phyloP scores from a whole-genome alignment of 2,797 vertebrate genomes.

The Hypotaenidia okinawae region DNA sequence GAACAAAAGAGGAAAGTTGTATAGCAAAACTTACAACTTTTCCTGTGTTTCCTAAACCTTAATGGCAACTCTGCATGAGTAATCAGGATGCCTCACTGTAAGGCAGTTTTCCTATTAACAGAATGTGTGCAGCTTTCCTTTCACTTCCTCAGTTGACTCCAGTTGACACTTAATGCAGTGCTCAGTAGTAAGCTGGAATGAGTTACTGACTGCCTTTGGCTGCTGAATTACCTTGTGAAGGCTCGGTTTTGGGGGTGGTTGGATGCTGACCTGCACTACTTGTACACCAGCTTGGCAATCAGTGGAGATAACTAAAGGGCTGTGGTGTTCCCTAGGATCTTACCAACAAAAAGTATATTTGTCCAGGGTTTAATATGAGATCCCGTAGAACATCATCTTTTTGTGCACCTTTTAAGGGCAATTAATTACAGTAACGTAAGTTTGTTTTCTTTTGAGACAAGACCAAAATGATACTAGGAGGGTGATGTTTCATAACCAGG shows the following conservation, averaged over 20 bases:
- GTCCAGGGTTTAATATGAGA: background rate
- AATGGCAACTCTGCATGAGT: background rate
- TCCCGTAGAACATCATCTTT: background rate
- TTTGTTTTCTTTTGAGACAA: background rate
- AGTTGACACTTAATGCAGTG: background rate
- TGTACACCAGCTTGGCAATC: background rate
- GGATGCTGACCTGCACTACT: background rate
- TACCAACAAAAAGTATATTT: background rate
- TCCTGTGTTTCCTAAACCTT: background rate
- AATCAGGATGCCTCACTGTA: background rate
- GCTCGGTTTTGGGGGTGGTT: background rate
- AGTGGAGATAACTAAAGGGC: background rate
- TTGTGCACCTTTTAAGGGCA: background rate
- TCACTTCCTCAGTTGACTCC: background rate
- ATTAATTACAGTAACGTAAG: background rate
- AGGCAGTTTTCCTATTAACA: background rate
- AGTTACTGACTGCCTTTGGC: background rate
- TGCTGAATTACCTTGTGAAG: background rate
- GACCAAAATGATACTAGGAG: background rate
- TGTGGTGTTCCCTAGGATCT: background rate
- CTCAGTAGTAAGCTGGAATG: background rate
- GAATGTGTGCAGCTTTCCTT: background rate
- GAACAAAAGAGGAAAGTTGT: background rate
- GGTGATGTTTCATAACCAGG: background rate
- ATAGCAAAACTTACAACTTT: background rate